Conservation (phyloP, 2,113 vertebrate species). For the Ctenomys sociabilis region DNA sequence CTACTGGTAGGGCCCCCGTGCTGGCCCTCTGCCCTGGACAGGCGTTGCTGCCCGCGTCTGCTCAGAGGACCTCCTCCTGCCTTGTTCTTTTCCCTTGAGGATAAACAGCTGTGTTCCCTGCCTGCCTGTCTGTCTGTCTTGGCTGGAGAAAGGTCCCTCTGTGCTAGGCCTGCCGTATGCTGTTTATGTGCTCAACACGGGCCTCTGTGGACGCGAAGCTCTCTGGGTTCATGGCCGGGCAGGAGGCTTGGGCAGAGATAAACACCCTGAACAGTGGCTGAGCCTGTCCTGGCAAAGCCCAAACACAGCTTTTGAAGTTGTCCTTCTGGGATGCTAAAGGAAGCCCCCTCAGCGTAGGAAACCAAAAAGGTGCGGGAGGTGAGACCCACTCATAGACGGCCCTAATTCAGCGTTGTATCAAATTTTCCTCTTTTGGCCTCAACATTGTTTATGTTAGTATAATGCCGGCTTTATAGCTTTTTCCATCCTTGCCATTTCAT, state of each 20-base stretch:
- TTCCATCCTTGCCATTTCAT: background rate
- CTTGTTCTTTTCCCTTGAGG: background rate
- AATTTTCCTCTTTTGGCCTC: background rate
- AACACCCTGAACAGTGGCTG: background rate
- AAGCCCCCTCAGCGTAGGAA: slow-evolving; percentile 14
- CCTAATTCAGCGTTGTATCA: background rate
- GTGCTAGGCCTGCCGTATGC: background rate
- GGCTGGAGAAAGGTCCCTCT: slow-evolving; percentile 56
- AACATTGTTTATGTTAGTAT: background rate
- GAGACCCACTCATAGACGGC: background rate
- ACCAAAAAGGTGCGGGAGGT: slow-evolving; percentile 3
- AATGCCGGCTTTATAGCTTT: background rate
- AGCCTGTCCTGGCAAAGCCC: background rate
- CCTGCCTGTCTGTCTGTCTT: background rate
- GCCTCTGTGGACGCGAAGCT: background rate
- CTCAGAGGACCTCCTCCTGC: background rate
- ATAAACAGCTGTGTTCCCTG: background rate
- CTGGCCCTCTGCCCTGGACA: background rate
- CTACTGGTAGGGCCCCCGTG: accelerated
- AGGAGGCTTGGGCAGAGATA: slow-evolving; percentile 12
- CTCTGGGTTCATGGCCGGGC: background rate
- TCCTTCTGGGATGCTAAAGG: slow-evolving; percentile 40
- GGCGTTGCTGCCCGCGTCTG: background rate
- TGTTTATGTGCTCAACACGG: slow-evolving; percentile 57
- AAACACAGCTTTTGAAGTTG: slow-evolving; percentile 32